phyloP scores from a whole-genome alignment of 2,888 invertebrate species.

The Hybos culiciformis region DNA sequence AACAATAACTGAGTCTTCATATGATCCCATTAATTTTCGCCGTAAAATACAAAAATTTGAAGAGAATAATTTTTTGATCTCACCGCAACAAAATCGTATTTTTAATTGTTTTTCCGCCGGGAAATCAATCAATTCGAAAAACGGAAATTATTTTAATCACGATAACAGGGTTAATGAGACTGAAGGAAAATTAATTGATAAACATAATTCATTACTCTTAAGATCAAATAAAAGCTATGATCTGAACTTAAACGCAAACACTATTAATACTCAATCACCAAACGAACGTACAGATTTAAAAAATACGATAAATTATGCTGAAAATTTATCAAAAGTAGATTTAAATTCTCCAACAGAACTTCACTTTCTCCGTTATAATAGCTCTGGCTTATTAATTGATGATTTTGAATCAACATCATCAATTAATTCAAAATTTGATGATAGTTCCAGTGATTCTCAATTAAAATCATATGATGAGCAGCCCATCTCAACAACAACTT shows the following conservation, averaged over 20 bases:
- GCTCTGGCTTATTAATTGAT: neutral
- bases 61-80: constrained; percentile 15
- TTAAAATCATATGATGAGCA: neutral
- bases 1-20: constrained; percentile 4
- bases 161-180: too few species aligned
- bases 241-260: too few species aligned
- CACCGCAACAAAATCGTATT: constrained; percentile 12
- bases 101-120: constrained; percentile 20
- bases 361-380: too few species aligned
- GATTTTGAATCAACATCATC: neutral
- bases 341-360: too few species aligned
- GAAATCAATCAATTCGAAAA: constrained; percentile 14
- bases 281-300: too few species aligned
- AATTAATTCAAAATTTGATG: neutral
- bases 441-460: neutral
- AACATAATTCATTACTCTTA: too few species aligned
- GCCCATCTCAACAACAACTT: neutral
- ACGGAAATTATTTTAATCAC: too few species aligned
- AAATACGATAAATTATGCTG: too few species aligned
- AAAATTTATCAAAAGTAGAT: too few species aligned
- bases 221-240: too few species aligned
- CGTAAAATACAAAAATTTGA: constrained; percentile 22
- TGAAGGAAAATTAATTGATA: too few species aligned
- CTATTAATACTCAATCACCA: too few species aligned
- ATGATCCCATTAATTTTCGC: constrained; percentile 22